phyloP scores from a whole-genome alignment of 2,797 vertebrate genomes.

The Smutsia gigantea region DNA sequence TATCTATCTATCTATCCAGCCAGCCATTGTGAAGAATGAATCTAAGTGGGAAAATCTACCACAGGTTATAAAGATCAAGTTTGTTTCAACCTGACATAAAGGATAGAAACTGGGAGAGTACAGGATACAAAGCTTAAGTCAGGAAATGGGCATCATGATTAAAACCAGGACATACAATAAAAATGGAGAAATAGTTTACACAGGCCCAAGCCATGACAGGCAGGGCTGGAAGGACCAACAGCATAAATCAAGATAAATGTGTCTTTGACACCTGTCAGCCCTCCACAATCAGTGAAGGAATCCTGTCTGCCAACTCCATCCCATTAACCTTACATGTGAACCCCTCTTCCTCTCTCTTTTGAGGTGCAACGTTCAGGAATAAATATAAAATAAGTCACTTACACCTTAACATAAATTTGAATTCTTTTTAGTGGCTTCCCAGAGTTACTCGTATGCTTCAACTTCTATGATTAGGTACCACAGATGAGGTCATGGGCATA shows the following conservation, averaged over 20 bases:
- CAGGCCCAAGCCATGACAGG: background rate
- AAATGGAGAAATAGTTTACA: background rate
- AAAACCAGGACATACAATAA: background rate
- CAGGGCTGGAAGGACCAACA: background rate
- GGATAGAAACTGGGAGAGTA: background rate
- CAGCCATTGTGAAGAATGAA: background rate
- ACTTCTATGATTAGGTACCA: background rate
- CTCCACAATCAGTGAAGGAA: background rate
- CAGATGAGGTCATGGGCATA: background rate
- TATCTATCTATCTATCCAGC: background rate
- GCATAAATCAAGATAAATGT: background rate
- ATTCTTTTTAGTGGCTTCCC: background rate
- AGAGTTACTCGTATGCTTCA: background rate
- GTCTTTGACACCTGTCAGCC: background rate
- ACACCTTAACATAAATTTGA: background rate
- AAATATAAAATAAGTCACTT: background rate
- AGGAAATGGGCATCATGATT: background rate
- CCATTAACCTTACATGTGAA: background rate
- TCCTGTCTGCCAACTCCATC: rapidly evolving
- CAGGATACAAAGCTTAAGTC: background rate
- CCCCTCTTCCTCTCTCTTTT: background rate
- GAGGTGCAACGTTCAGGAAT: background rate
- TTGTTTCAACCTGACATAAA: background rate
- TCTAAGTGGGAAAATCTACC: background rate
- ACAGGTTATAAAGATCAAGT: background rate